phyloP scores from a whole-genome alignment of 2,888 invertebrate species.

The Volucella bombylans region DNA sequence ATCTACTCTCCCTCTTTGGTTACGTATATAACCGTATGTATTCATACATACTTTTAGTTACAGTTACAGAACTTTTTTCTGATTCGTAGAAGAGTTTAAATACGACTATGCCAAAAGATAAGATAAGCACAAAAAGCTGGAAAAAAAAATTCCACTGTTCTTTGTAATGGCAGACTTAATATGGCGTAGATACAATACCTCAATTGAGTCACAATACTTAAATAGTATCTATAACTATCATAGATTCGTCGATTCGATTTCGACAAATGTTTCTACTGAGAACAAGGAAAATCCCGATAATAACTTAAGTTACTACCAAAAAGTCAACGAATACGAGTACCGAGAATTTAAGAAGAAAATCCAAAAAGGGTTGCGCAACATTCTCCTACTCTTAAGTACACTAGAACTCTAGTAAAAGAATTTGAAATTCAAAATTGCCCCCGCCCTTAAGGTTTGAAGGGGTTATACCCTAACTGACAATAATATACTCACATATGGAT shows the following conservation, averaged over 20 bases:
- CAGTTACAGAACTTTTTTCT: slow-evolving; percentile 58
- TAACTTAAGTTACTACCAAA: slow-evolving; percentile 58
- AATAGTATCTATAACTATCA: slow-evolving; percentile 1
- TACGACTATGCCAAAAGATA: slow-evolving; percentile 52
- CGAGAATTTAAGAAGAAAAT: slow-evolving; percentile 62
- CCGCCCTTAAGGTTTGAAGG: slow-evolving; percentile 22
- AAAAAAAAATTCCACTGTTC: background rate
- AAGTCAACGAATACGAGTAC: slow-evolving; percentile 10
- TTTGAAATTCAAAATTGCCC: slow-evolving; percentile 61
- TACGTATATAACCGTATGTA: background rate
- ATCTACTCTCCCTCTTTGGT: slow-evolving; percentile 23
- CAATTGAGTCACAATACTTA: slow-evolving; percentile 18
- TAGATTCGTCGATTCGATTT: slow-evolving; percentile 21
- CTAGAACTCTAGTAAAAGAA: background rate
- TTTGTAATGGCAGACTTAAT: slow-evolving; percentile 55
- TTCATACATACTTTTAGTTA: slow-evolving; percentile 14
- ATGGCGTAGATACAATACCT: slow-evolving; percentile 54
- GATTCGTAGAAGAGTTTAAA: slow-evolving; percentile 70
- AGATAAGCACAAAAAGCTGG: slow-evolving; percentile 42
- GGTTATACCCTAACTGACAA: slow-evolving; percentile 47
- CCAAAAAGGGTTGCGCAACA: slow-evolving; percentile 11
- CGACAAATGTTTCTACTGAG: background rate
- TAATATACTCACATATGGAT: slow-evolving; percentile 49
- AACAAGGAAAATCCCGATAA: slow-evolving; percentile 39
- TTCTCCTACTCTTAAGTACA: background rate